Evolutionary conservation across 1,140 invertebrate species (phyloP), one percentile per base, ranked within the genome.

Genomic region (Platyscapa corneri): DNA sequence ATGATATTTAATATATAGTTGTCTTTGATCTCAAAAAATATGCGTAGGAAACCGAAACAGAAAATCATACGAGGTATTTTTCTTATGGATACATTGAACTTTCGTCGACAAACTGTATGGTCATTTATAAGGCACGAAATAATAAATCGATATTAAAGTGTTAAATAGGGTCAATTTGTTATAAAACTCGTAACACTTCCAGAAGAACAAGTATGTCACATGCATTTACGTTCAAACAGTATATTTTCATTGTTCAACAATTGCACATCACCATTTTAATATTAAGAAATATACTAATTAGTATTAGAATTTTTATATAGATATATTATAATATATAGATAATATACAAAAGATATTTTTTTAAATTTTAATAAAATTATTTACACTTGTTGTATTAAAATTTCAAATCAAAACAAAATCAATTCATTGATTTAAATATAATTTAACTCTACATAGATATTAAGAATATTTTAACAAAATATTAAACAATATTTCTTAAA

Each of bases 141-240:
- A 30, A 8, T 77, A 49, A 77, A 77, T 77, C 42, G 42, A 46
- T 49, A 77, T 53, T 77, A 18, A 56, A 60, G 78, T 85, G 88
- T 90, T 88, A 89, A 89, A 82, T 86, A 87, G 86, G 88, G 86
- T 88, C 85, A 88, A 90, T 90, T 90, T 76, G 85, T 86, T 86
- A 84, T 87, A 86, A 85, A 32, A 74, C 82, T 87, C 78, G 84
- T 23, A 37, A 34, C n/a, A n/a, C 67, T 67, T 46, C 7, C 39
- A 81, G 64, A 81, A 32, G 10, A 34, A 49, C 3, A n/a, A 81
- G 42, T 46, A 64, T 79, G 37, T 3, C 14, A 64, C 23, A 42
- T n/a, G 37, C 77, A 37, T 23, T 65, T 79, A 16, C 34, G 27
- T 56, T 49, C 75, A 23, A 49, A 32, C 27, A 75, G 49, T 77